phyloP scores from a whole-genome alignment of 1,140 invertebrate species.

The Phymastichus coffea region DNA sequence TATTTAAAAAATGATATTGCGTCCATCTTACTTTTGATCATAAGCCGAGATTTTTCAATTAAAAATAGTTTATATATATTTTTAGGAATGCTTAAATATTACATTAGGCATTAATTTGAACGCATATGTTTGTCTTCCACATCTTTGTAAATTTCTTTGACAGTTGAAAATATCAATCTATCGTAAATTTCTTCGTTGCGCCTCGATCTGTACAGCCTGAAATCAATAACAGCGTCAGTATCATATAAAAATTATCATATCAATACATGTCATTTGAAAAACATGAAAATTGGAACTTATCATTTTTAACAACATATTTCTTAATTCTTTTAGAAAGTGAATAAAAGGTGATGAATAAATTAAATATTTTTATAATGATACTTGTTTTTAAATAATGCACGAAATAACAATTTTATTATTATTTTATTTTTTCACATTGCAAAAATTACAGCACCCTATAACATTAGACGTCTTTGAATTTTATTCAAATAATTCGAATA shows the following conservation, averaged over 20 bases:
- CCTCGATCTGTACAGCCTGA: slow-evolving; percentile 35
- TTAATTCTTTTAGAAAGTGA: slow-evolving; percentile 15
- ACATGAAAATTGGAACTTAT: slow-evolving; percentile 12
- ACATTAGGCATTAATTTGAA: slow-evolving; percentile 20
- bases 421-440: slow-evolving; percentile 1
- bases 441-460: not conserved
- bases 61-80: slow-evolving; percentile 5
- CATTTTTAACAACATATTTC: too few species aligned
- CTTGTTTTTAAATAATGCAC: slow-evolving; percentile 24
- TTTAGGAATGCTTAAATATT: slow-evolving; percentile 19
- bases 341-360: slow-evolving; percentile 20
- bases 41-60: slow-evolving; percentile 9
- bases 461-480: not conserved
- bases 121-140: slow-evolving; percentile 13
- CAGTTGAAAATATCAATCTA: slow-evolving; percentile 23
- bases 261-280: slow-evolving; percentile 21
- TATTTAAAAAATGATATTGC: not conserved
- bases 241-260: slow-evolving; percentile 15
- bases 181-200: slow-evolving; percentile 28
- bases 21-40: slow-evolving; percentile 16
- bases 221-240: slow-evolving; percentile 30
- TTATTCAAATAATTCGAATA: slow-evolving; percentile 14
- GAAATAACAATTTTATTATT: slow-evolving; percentile 3
- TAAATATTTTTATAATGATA: slow-evolving; percentile 24
- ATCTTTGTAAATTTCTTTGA: slow-evolving; percentile 18